Conservation (phyloP, 2,888 invertebrate species). For the Lithosia quadra region DNA sequence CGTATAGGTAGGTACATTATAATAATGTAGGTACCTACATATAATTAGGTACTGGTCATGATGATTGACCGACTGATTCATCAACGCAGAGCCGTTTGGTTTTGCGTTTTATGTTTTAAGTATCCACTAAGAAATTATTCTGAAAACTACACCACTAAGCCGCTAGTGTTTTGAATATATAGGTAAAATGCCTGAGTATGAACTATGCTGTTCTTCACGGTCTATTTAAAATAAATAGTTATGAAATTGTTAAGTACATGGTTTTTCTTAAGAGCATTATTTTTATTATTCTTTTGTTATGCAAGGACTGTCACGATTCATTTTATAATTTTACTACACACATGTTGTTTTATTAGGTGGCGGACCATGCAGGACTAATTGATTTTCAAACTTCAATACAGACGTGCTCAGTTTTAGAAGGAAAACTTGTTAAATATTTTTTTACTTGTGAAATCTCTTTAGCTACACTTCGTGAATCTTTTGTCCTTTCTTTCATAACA, state of each 20-base stretch:
- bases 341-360: neutral
- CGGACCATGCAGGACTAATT: slow-evolving; percentile 3
- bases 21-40: too few species aligned
- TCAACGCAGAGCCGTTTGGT: too few species aligned
- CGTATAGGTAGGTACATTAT: too few species aligned
- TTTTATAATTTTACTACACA: neutral
- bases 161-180: too few species aligned
- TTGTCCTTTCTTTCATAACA: neutral
- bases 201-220: neutral
- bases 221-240: neutral
- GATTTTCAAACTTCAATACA: neutral
- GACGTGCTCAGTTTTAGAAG: neutral
- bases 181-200: neutral
- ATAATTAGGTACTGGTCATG: too few species aligned
- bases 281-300: neutral
- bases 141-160: too few species aligned
- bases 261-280: neutral
- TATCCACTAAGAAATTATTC: too few species aligned
- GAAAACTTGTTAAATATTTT: neutral
- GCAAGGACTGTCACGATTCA: neutral
- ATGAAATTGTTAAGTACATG: neutral
- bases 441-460: slow-evolving; percentile 1
- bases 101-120: too few species aligned
- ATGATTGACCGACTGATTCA: too few species aligned
- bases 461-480: slow-evolving; percentile 1